phyloP scores from a whole-genome alignment of 1,140 invertebrate species.

The Bombus waltoni region DNA sequence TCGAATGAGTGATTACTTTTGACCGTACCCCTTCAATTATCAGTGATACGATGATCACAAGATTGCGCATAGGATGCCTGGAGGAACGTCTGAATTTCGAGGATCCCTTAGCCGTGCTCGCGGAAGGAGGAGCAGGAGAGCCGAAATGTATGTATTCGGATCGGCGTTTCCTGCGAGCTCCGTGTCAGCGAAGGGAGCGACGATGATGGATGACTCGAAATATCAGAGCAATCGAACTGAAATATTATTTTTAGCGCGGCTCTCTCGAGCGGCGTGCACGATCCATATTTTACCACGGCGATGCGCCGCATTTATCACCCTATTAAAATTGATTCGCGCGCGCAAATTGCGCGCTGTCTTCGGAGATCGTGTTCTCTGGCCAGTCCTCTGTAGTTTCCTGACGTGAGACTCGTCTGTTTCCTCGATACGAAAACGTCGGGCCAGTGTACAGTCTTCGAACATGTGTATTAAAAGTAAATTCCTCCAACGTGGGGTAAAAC shows the following conservation, averaged over 20 bases:
- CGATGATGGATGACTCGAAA: conserved; percentile 71
- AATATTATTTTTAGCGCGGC: conserved; percentile 70
- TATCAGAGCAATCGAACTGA: conserved; percentile 70
- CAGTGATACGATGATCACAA: neutral
- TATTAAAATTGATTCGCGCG: conserved; percentile 52
- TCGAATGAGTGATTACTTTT: neutral
- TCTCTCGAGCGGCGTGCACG: conserved; percentile 47
- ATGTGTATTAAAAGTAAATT: neutral
- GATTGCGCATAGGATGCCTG: neutral
- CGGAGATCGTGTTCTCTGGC: neutral
- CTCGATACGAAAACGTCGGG: neutral
- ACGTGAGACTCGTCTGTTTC: neutral
- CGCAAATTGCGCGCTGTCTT: conserved; percentile 31
- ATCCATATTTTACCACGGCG: conserved; percentile 58
- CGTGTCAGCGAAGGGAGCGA: conserved; percentile 62
- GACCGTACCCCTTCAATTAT: neutral
- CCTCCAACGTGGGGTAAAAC: neutral
- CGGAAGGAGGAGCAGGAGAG: conserved; percentile 8
- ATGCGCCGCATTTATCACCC: conserved; percentile 54
- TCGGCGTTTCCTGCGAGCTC: conserved; percentile 53
- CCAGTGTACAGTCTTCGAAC: neutral
- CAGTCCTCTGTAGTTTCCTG: neutral
- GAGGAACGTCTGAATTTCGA: conserved; percentile 28
- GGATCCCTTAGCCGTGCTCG: conserved; percentile 29
- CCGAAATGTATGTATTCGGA: conserved; percentile 60